These are phyloP conservation scores for Steatornis caripensis DNA, from an alignment of 2,113 vertebrate species.

Conservation along the genomic window DNA sequence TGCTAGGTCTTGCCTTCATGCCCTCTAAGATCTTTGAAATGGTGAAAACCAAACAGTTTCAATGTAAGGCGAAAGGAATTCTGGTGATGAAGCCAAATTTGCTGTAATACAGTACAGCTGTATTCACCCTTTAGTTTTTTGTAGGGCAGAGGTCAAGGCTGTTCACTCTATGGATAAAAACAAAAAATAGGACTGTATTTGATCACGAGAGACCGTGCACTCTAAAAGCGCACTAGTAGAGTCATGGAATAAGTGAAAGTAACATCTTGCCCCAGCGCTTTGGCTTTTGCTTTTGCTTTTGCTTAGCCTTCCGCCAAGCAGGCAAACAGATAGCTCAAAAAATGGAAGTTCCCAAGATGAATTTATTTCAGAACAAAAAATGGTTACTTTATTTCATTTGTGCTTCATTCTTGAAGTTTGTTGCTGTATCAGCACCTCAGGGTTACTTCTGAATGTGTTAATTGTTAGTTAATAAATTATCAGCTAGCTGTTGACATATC, in stretches of 20 bases:
- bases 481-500: background rate
- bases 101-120: constrained; percentile 15
- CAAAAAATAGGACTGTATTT: background rate
- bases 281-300: background rate
- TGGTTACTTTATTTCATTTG: background rate
- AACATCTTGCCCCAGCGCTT: background rate
- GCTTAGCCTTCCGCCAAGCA: background rate
- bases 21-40: constrained; percentile 6
- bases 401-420: background rate
- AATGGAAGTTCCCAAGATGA: background rate
- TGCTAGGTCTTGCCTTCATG: background rate
- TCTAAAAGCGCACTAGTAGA: accelerated
- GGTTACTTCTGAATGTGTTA: background rate
- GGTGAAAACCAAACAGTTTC: background rate
- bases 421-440: background rate
- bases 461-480: background rate
- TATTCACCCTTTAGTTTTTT: constrained; percentile 19
- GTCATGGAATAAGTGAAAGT: background rate
- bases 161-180: background rate
- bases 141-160: background rate
- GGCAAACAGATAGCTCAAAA: background rate
- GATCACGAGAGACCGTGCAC: accelerated
- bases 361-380: background rate
- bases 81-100: background rate
- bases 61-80: constrained; percentile 43